Evolutionary conservation across 2,888 invertebrate species (phyloP).

Genomic region (Nomada ferruginata): DNA sequence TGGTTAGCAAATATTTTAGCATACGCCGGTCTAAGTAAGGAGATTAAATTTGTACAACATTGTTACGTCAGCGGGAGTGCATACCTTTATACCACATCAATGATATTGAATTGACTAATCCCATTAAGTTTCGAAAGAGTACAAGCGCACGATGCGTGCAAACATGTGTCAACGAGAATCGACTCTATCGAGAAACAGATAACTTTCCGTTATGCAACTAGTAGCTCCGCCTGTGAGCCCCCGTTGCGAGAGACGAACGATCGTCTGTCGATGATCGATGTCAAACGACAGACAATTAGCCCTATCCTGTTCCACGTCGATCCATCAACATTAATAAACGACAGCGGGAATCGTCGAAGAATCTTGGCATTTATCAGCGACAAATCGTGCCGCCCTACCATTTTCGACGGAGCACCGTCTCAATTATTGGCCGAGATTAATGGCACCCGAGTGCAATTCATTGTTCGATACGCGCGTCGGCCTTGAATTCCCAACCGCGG

Average conservation of each 20-base stretch:
- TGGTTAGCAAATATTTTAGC: too few species aligned
- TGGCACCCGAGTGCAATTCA: slow-evolving; percentile 38
- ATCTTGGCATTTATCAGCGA: slow-evolving; percentile 27
- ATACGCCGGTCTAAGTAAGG: too few species aligned
- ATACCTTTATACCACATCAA: too few species aligned
- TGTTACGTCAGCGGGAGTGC: too few species aligned
- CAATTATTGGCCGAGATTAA: slow-evolving; percentile 45
- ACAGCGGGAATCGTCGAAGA: slow-evolving; percentile 9
- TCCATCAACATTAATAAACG: slow-evolving; percentile 25
- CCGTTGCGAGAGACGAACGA: neutral
- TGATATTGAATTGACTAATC: too few species aligned
- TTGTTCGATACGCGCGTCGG: slow-evolving; percentile 35
- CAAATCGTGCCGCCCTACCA: slow-evolving; percentile 13
- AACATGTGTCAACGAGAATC: neutral
- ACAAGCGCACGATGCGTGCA: neutral
- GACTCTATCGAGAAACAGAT: neutral
- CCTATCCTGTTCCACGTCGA: slow-evolving; percentile 2
- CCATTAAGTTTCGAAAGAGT: too few species aligned
- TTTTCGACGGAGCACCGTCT: slow-evolving; percentile 10
- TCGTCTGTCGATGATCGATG: slow-evolving; percentile 21
- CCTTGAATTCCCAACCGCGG: slow-evolving; percentile 42
- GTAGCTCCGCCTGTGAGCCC: neutral
- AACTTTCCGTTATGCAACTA: neutral
- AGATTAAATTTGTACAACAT: too few species aligned
- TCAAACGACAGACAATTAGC: slow-evolving; percentile 37